Base-by-base conservation (phyloP, 1,140 invertebrate species). In the Mamestra configurata region DNA sequence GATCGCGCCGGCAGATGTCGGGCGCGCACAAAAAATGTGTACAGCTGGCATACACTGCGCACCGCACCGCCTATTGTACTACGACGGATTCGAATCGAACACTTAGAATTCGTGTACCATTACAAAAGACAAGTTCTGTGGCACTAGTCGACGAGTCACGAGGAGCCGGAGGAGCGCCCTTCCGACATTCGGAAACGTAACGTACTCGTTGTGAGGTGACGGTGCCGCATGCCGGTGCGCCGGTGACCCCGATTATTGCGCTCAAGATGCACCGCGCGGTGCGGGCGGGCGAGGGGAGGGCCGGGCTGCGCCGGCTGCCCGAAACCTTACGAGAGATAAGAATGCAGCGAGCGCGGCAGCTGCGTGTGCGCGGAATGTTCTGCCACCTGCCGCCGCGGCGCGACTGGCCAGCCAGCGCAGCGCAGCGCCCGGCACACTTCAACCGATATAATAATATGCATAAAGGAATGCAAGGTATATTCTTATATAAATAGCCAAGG, bases 301-400 rank as follows among this genome's bases (percentile, higher is more conserved):
- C 10, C 20, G 8, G 51, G 20, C n/a, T n/a, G 46, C n/a, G 77
- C 55, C 40, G n/a, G 68, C 53, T 51, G 24, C 13, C 18, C 53
- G 79, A 43, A 75, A 27, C 72, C 51, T 75, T 43, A 40, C 75
- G 40, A 40, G 70, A 83, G 81, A 83, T 83, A 82, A 82, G 81
- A 80, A 79, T 79, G 75, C 75, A 77, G 64, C 7, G 24, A 7
- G 70, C 37, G 59, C 68, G 77, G 78, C 79, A 79, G 73, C 80
- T 80, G 80, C 80, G 75, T 77, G 66, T 79, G 85, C 79, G 82
- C 85, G 83, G 84, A 78, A 84, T 83, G 83, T 82, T 76, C 85
- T 5, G 27, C 27, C 77, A 18, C 59, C 79, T 61, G 61, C 59
- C 31, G 10, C 51, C 49, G 37, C 49, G 37, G 22, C 43, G 68